Evolutionary conservation across 2,113 vertebrate species (phyloP).

Genomic region (Gobiocypris rarus): DNA sequence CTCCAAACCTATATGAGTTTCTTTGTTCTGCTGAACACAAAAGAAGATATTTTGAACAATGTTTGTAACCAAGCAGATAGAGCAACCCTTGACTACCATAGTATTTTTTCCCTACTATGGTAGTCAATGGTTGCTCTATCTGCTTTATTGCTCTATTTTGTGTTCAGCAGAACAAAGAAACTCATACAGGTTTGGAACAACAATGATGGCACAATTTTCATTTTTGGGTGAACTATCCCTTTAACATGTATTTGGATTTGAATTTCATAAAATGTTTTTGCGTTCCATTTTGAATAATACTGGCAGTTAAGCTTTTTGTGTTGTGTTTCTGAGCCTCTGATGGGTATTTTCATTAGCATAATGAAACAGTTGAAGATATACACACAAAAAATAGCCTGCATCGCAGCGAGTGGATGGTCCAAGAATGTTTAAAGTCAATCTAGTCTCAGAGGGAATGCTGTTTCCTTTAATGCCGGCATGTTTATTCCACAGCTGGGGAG

Average conservation of each 20-base stretch:
- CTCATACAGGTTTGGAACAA: too few species aligned
- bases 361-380: constrained; percentile 50
- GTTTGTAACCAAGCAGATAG: too few species aligned
- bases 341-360: constrained; percentile 57
- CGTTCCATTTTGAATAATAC: not conserved
- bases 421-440: constrained; percentile 39
- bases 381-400: constrained; percentile 47
- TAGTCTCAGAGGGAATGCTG: constrained; percentile 33
- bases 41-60: too few species aligned
- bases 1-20: too few species aligned
- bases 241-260: not conserved
- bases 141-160: too few species aligned
- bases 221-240: too few species aligned
- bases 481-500: constrained; percentile 40
- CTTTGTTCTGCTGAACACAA: too few species aligned
- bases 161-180: too few species aligned
- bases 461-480: constrained; percentile 25
- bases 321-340: constrained; percentile 10
- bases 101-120: too few species aligned
- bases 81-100: too few species aligned
- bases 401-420: constrained; percentile 23
- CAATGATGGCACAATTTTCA: too few species aligned
- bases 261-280: not conserved
- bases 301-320: not conserved
- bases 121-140: too few species aligned